phyloP scores from a whole-genome alignment of 2,113 vertebrate species.

The Calyptommatus sinebrachiatus region DNA sequence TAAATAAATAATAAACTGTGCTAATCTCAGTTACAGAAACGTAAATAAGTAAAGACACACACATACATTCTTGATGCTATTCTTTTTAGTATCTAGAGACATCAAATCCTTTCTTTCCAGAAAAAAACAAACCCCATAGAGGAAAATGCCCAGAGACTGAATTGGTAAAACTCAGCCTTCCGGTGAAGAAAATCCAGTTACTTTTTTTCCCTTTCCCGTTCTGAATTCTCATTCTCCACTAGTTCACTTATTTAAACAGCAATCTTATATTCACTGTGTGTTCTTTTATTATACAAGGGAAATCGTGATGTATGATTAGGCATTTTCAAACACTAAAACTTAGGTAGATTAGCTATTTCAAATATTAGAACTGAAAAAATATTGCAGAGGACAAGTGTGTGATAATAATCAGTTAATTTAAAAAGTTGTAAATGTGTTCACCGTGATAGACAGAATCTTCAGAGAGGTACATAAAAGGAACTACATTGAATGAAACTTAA shows the following conservation, averaged over 20 bases:
- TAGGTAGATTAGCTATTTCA: slow-evolving; percentile 52
- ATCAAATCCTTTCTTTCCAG: too few species aligned
- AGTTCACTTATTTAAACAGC: slow-evolving; percentile 32
- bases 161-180: slow-evolving; percentile 9
- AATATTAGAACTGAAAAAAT: slow-evolving; percentile 50
- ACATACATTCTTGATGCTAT: too few species aligned
- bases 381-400: slow-evolving; percentile 23
- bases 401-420: slow-evolving; percentile 50
- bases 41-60: too few species aligned
- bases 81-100: too few species aligned
- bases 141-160: neutral
- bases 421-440: slow-evolving; percentile 49
- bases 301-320: slow-evolving; percentile 49
- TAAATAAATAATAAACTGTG: too few species aligned
- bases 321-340: slow-evolving; percentile 56
- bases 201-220: neutral
- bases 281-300: slow-evolving; percentile 45
- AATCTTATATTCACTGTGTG: slow-evolving; percentile 24
- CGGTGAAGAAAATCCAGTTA: neutral
- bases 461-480: slow-evolving; percentile 37
- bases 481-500: slow-evolving; percentile 36
- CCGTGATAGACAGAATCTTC: slow-evolving; percentile 47
- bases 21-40: too few species aligned
- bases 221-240: slow-evolving; percentile 10
- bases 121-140: too few species aligned